Evolutionary conservation across 2,797 vertebrate species (phyloP).

Genomic region (Sebastes hubbsi): DNA sequence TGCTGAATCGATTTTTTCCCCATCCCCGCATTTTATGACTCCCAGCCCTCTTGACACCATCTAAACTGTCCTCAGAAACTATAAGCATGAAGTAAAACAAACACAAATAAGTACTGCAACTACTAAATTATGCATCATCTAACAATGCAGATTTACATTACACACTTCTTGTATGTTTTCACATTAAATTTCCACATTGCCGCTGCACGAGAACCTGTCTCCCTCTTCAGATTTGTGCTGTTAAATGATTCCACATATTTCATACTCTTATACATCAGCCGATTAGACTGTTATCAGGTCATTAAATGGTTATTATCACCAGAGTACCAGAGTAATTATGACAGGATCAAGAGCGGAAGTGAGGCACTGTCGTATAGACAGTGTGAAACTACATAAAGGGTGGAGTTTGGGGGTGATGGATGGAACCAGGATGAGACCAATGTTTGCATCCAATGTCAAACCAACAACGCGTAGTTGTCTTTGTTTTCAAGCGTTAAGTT

Average conservation of each 20-base stretch:
- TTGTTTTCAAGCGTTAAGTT: too few species aligned
- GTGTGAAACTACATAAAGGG: too few species aligned
- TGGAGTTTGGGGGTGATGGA: too few species aligned
- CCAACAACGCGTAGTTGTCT: too few species aligned
- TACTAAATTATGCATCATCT: neutral
- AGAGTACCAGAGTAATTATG: too few species aligned
- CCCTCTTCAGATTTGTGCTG: neutral
- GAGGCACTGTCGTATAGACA: too few species aligned
- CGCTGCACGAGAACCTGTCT: neutral
- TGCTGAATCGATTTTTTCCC: fast-evolving
- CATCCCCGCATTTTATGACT: neutral
- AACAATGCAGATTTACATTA: neutral
- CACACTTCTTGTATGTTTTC: neutral
- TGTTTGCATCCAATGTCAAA: too few species aligned
- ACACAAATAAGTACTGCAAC: neutral
- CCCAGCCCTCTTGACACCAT: neutral
- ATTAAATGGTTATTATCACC: too few species aligned
- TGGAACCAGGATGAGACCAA: too few species aligned
- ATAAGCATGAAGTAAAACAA: neutral
- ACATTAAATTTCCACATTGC: neutral
- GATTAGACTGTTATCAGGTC: too few species aligned
- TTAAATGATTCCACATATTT: neutral
- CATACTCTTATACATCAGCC: neutral
- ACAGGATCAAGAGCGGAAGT: too few species aligned
- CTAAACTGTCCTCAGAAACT: neutral